phyloP scores from a whole-genome alignment of 2,888 invertebrate genomes.

The Eueremaeus valkanovi region DNA sequence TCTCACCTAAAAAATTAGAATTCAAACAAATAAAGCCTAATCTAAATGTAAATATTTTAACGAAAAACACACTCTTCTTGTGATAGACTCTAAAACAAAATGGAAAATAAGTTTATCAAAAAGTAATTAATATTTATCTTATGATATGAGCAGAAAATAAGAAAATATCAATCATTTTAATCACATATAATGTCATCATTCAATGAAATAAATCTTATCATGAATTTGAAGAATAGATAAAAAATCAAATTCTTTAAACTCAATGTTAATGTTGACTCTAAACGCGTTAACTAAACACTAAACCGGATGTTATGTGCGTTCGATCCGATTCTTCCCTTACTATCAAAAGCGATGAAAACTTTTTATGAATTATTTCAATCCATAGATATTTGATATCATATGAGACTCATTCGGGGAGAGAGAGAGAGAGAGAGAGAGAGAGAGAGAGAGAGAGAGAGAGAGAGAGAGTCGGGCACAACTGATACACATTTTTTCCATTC shows the following conservation, averaged over 20 bases:
- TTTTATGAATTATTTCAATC: neutral
- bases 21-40: neutral
- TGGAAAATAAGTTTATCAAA: conserved; percentile 2
- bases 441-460: too few relatives aligned
- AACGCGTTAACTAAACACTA: neutral
- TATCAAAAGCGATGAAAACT: neutral
- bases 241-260: neutral
- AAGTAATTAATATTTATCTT: conserved; percentile 20
- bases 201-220: conserved; percentile 7
- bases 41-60: conserved; percentile 24
- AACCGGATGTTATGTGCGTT: neutral
- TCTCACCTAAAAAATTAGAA: neutral
- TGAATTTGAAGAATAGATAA: neutral
- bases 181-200: conserved; percentile 23
- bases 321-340: neutral
- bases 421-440: too few relatives aligned
- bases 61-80: conserved; percentile 22
- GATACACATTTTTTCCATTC: neutral
- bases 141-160: neutral
- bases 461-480: too few relatives aligned
- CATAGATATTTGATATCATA: neutral
- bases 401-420: neutral
- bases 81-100: neutral
- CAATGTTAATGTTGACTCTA: neutral
- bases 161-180: neutral